These are phyloP conservation scores for Papilio polytes DNA, from an alignment of 1,140 invertebrate genomes.

Conservation along the genomic window DNA sequence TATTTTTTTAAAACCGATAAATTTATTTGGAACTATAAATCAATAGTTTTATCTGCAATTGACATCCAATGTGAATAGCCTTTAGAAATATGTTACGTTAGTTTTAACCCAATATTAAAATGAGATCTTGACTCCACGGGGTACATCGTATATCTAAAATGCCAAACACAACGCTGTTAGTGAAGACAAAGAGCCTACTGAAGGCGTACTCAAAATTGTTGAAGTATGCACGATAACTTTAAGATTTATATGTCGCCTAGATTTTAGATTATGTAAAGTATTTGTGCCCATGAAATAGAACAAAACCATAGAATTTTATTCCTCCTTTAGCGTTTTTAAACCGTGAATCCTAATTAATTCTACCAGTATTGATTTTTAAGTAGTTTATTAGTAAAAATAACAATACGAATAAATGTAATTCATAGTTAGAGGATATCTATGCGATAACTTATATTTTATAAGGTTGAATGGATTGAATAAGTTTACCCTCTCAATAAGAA, in stretches of 20 bases:
- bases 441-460: too few relatives aligned
- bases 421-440: too few relatives aligned
- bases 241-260: not conserved
- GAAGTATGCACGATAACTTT: constrained; percentile 10
- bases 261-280: not conserved
- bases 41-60: constrained; percentile 1
- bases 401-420: too few relatives aligned
- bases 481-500: not conserved
- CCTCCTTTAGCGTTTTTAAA: too few relatives aligned
- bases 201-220: not conserved
- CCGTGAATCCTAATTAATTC: too few relatives aligned
- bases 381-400: too few relatives aligned
- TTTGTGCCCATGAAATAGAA: not conserved
- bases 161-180: constrained; percentile 32
- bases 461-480: not conserved
- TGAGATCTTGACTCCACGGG: constrained; percentile 23
- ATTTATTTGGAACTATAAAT: not conserved
- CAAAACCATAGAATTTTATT: not conserved
- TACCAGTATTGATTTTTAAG: too few relatives aligned
- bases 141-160: constrained; percentile 32
- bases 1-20: too few relatives aligned
- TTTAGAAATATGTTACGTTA: constrained; percentile 21
- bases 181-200: constrained; percentile 9
- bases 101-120: constrained; percentile 32
- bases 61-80: constrained; percentile 3